Evolutionary conservation across 64 coral and sea anemone genomes (phyloP).

Genomic region (Pocillopora damicornis): DNA sequence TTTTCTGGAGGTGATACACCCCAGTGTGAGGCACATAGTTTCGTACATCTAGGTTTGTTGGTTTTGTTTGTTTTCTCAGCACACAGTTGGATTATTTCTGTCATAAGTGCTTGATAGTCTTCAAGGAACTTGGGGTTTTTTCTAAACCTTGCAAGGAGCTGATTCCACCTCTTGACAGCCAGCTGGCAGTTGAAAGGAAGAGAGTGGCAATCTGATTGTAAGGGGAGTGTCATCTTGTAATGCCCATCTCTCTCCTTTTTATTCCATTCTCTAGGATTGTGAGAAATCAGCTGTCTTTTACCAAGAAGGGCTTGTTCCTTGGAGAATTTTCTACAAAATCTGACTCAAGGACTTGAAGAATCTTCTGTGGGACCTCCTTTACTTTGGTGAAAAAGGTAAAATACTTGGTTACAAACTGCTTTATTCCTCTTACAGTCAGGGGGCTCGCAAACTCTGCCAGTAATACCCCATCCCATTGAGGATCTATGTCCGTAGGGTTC

Average conservation of each 20-base stretch:
- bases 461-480: slow-evolving; percentile 59
- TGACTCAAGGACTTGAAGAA: slow-evolving; percentile 46
- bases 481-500: slow-evolving; percentile 74
- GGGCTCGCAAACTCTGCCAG: slow-evolving; percentile 56
- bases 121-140: slow-evolving; percentile 38
- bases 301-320: slow-evolving; percentile 36
- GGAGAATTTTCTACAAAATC: slow-evolving; percentile 52
- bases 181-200: slow-evolving; percentile 44
- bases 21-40: slow-evolving; percentile 41
- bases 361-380: slow-evolving; percentile 34
- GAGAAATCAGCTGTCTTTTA: slow-evolving; percentile 49
- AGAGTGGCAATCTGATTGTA: slow-evolving; percentile 22
- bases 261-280: slow-evolving; percentile 57
- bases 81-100: slow-evolving; percentile 38
- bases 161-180: slow-evolving; percentile 59
- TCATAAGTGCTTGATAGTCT: slow-evolving; percentile 46
- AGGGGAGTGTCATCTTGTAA: slow-evolving; percentile 62
- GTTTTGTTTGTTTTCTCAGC: slow-evolving; percentile 20
- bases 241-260: slow-evolving; percentile 36
- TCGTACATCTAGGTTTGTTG: slow-evolving; percentile 3
- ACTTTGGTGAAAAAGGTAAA: slow-evolving; percentile 54
- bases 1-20: slow-evolving; percentile 30
- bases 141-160: slow-evolving; percentile 46
- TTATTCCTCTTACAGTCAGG: not conserved
- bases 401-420: slow-evolving; percentile 30